Base-by-base conservation (phyloP, 53 echinoderm and acorn worm species). In the Luidia sarsii region DNA sequence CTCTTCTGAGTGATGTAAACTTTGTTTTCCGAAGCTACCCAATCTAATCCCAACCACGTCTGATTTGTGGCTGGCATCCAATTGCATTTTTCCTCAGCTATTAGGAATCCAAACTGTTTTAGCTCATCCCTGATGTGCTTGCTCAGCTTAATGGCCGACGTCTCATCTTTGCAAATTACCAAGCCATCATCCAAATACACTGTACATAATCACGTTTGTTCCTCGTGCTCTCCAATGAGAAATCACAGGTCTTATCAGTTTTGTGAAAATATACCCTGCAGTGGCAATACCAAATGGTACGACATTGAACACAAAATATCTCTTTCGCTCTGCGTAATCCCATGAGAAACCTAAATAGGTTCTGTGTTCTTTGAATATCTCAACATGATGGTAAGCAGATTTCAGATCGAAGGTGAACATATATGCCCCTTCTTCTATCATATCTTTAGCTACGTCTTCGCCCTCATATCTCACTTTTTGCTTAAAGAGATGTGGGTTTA, bases 321-420 rank as follows among this genome's bases (percentile, higher is more conserved):
- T 59, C 25, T 18, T 69, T 14, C 24, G 13, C 4, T 60, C 57
- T 6, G 38, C 13, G 3, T 29, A 27, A 9, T 18, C 43, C 83
- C 71, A 83, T 30, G 83, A 48, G 24, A 83, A 83, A 2, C 70
- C 83, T 3, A 70, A n/a, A 39, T 57, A 83, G n/a, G 23, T 52
- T 24, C 83, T 54, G 48, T 83, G 83, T 31, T 56, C 57, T 33
- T 57, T 45, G 27, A 71, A 59, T 4, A 71, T 70, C 31, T 83
- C 71, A 1, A 71, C 27, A n/a, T 83, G 83, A 28, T 70, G 70
- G 14, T 83, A 83, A 24, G 83, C 83, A 2, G 83, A 83, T 57
- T 83, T 83, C 20, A 83, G 27, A 43, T 83, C 71, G 37, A 70
- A 70, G 0, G 1, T 79, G 39, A 39, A 79, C n/a, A 79, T 23